These are phyloP conservation scores for Micromussa lordhowensis DNA, from an alignment of 92 coral and sea anemone genomes.

Conservation along the genomic window DNA sequence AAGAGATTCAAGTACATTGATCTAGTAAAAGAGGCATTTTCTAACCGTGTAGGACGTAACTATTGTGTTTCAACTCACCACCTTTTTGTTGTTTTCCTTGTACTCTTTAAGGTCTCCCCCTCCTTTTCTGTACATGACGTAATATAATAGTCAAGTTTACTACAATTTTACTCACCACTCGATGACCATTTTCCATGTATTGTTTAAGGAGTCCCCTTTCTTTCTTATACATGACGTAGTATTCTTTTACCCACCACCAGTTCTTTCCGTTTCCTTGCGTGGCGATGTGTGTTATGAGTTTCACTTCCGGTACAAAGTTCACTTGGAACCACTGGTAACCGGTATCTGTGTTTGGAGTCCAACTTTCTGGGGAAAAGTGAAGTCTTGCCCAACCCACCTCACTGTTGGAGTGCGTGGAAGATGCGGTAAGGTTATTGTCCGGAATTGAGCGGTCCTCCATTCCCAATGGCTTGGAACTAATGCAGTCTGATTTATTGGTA, in stretches of 20 bases:
- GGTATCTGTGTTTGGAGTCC: constrained; percentile 72
- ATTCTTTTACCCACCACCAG: constrained; percentile 67
- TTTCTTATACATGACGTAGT: constrained; percentile 29
- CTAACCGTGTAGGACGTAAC: neutral
- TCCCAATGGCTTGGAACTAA: constrained; percentile 58
- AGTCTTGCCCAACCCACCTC: constrained; percentile 54
- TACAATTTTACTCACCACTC: constrained; percentile 29
- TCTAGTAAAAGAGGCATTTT: too few relatives aligned
- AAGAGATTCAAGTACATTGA: too few relatives aligned
- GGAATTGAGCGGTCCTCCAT: constrained; percentile 67
- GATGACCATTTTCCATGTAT: constrained; percentile 28
- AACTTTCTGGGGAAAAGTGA: constrained; percentile 45
- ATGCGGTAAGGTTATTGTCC: constrained; percentile 28
- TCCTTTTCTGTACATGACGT: constrained; percentile 28
- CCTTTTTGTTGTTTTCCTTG: too few relatives aligned
- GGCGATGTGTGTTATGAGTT: constrained; percentile 67
- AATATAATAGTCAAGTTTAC: too few relatives aligned
- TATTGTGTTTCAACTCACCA: too few relatives aligned
- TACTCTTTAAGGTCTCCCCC: constrained; percentile 15
- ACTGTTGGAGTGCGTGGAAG: constrained; percentile 18
- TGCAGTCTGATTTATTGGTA: constrained; percentile 58
- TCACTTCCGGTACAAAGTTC: constrained; percentile 64
- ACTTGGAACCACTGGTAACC: constrained; percentile 60
- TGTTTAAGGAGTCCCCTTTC: neutral
- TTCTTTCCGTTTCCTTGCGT: constrained; percentile 74